phyloP scores from a whole-genome alignment of 2,113 vertebrate genomes.

The Takifugu flavidus region DNA sequence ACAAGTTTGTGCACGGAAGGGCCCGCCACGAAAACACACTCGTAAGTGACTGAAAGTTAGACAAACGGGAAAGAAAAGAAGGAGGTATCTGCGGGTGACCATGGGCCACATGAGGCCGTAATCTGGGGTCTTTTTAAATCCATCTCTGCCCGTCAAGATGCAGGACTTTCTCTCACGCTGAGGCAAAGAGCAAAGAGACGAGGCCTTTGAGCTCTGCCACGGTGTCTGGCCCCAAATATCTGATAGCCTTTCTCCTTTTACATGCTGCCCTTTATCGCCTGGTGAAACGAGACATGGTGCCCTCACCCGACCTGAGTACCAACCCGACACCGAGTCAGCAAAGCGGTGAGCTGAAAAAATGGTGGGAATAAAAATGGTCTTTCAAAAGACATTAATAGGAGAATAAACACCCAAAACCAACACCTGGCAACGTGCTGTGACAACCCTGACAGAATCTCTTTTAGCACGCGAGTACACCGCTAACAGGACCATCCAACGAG shows the following conservation, averaged over 20 bases:
- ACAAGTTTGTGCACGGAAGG: constrained; percentile 58
- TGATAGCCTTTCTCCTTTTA: constrained; percentile 78
- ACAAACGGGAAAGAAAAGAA: constrained; percentile 56
- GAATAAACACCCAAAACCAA: too few species aligned
- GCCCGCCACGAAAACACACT: constrained; percentile 47
- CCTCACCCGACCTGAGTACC: constrained; percentile 41
- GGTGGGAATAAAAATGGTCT: too few species aligned
- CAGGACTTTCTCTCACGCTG: constrained; percentile 48
- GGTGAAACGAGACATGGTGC: constrained; percentile 60
- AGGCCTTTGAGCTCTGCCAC: constrained; percentile 65
- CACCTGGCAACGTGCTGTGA: too few species aligned
- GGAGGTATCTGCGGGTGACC: constrained; percentile 42
- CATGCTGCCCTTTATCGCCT: constrained; percentile 61
- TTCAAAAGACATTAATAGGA: too few species aligned
- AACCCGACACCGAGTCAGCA: constrained; percentile 5
- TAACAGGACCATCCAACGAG: too few species aligned
- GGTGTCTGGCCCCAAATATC: constrained; percentile 66
- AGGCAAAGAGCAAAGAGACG: constrained; percentile 26
- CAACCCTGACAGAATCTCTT: too few species aligned
- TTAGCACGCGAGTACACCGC: too few species aligned
- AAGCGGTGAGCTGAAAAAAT: neutral
- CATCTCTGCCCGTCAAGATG: constrained; percentile 57
- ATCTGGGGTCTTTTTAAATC: constrained; percentile 69
- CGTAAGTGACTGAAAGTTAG: constrained; percentile 55
- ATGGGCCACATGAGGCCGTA: constrained; percentile 41